Evolutionary conservation across 2,113 vertebrate genomes (phyloP).

Genomic region (Chlorodrepanis virens): DNA sequence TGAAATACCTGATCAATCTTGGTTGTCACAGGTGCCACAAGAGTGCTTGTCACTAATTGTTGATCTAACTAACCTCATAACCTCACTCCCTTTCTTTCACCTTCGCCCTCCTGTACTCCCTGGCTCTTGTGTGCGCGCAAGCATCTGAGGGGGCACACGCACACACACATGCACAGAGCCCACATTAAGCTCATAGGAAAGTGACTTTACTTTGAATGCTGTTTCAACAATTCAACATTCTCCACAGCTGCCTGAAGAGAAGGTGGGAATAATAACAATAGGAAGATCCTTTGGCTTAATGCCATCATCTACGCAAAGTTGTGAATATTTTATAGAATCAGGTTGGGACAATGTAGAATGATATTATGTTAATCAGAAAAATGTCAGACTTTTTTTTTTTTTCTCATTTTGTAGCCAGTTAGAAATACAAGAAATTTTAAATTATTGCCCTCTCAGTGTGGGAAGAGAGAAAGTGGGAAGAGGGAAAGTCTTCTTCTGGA

Average conservation of each 20-base stretch:
- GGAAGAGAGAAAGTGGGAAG: neutral
- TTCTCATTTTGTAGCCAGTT: neutral
- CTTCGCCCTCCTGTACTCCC: neutral
- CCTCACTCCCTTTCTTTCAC: neutral
- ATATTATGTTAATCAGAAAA: neutral
- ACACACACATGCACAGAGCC: neutral
- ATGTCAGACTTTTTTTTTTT: neutral
- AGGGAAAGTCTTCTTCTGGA: neutral
- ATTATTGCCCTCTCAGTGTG: neutral
- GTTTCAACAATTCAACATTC: neutral
- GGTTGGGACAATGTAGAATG: neutral
- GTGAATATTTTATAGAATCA: neutral
- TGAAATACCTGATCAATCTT: constrained; percentile 19
- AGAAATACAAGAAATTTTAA: neutral
- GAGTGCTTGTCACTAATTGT: neutral
- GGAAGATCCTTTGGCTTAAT: neutral
- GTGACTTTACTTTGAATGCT: neutral
- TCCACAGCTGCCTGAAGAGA: neutral
- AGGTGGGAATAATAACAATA: constrained; percentile 1
- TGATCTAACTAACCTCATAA: neutral
- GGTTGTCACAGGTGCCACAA: neutral
- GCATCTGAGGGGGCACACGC: neutral
- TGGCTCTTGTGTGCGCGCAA: neutral
- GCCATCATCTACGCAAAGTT: rapidly evolving
- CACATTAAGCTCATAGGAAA: neutral